Percentiles rank a stretch among this genome's conserved stretches.
Evolutionary conservation across 1,140 invertebrate species (phyloP).

Genomic region (Bombus fervidus): DNA sequence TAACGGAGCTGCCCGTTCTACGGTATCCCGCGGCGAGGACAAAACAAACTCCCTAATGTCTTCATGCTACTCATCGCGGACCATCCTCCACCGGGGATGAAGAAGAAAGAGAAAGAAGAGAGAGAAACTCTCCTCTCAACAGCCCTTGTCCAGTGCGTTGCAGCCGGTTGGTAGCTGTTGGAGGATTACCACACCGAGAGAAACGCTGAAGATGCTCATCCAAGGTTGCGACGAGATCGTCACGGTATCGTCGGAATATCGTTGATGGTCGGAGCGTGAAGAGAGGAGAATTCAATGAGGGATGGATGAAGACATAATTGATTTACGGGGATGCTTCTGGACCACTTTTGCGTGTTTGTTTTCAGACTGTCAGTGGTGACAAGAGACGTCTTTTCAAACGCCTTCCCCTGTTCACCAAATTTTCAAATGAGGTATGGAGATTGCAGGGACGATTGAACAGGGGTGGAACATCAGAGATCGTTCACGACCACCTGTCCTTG

Average conservation of each 20-base stretch:
- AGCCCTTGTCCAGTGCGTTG: conserved; percentile 9
- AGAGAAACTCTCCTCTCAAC: too few species aligned
- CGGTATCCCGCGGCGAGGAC: conserved; percentile 58
- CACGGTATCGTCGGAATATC: conserved; percentile 46
- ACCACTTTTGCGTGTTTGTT: conserved; percentile 27
- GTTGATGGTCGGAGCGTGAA: conserved; percentile 37
- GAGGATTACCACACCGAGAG: conserved; percentile 47
- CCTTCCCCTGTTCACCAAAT: neutral
- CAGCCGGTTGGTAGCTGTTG: conserved; percentile 51
- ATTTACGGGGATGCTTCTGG: conserved; percentile 38
- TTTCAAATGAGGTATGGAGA: neutral
- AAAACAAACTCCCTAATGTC: conserved; percentile 72
- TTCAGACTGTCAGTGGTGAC: neutral
- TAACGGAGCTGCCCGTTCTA: conserved; percentile 11
- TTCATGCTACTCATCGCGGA: conserved; percentile 61
- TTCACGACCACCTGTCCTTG: neutral
- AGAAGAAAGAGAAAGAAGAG: neutral
- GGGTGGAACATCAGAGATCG: neutral
- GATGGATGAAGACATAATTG: conserved; percentile 51
- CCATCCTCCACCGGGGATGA: neutral
- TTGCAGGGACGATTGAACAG: neutral
- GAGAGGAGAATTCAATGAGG: conserved; percentile 5
- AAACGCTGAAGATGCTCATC: neutral
- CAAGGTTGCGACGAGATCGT: conserved; percentile 48
- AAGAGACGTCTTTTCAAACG: neutral